Evolutionary conservation across 23 tunicate species (phyloP).

Genomic region (Ciona savignyi): DNA sequence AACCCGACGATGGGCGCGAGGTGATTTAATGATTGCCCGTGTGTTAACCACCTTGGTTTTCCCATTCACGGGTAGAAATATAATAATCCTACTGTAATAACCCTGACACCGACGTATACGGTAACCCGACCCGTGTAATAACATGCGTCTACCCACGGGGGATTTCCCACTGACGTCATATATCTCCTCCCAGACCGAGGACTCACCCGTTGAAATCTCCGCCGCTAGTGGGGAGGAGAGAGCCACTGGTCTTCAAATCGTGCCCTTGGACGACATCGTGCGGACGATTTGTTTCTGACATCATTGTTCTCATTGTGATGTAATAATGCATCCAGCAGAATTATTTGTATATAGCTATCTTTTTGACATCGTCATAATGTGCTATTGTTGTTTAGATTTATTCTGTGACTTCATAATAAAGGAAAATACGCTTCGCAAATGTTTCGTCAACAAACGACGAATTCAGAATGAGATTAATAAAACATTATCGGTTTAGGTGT

Average conservation of each 20-base stretch:
- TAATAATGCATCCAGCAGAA: not conserved
- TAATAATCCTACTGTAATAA: too few species aligned
- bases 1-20: too few species aligned
- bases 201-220: not conserved
- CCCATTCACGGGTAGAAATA: too few species aligned
- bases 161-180: not conserved
- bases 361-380: not conserved
- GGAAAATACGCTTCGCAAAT: too few species aligned
- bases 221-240: constrained; percentile 17
- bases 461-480: too few species aligned
- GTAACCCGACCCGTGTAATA: too few species aligned
- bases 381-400: not conserved
- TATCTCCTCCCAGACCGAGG: constrained; percentile 12
- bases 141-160: too few species aligned
- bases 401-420: not conserved
- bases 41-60: too few species aligned
- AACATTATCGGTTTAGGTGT: too few species aligned
- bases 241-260: constrained; percentile 47
- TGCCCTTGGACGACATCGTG: constrained; percentile 48
- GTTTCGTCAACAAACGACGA: not conserved
- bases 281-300: constrained; percentile 59
- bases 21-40: too few species aligned
- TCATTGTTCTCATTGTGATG: not conserved
- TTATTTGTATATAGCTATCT: not conserved
- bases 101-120: too few species aligned